Percentiles rank a stretch among this genome's conserved stretches.
Evolutionary conservation across 2,888 invertebrate genomes (phyloP).

Genomic region (Alloplasta piceator): DNA sequence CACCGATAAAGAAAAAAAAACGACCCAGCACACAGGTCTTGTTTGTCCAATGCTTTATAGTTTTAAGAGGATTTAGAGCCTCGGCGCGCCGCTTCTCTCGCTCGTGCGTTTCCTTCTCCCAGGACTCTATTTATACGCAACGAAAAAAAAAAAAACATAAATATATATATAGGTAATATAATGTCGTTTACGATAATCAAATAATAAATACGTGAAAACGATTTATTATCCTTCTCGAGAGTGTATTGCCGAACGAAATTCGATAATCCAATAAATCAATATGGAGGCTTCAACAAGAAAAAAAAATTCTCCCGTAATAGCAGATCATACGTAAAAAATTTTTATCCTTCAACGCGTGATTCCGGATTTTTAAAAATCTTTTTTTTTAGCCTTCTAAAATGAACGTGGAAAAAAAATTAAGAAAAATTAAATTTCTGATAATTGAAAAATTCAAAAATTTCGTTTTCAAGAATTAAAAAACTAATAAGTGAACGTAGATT

Average conservation of each 20-base stretch:
- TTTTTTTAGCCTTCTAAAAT: no score
- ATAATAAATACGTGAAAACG: slow-evolving; percentile 51
- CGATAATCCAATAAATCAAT: slow-evolving; percentile 60
- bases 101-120: slow-evolving; percentile 7
- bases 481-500: no score
- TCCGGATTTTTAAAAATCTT: background rate
- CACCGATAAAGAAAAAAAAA: slow-evolving; percentile 58
- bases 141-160: slow-evolving; percentile 16
- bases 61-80: slow-evolving; percentile 63
- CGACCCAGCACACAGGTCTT: slow-evolving; percentile 58
- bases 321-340: background rate
- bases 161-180: slow-evolving; percentile 12
- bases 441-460: no score
- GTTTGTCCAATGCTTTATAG: slow-evolving; percentile 65
- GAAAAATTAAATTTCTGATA: no score
- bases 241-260: slow-evolving; percentile 25
- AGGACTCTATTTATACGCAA: slow-evolving; percentile 39
- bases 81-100: slow-evolving; percentile 13
- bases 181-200: slow-evolving; percentile 52
- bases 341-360: background rate
- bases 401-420: background rate
- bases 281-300: slow-evolving; percentile 11
- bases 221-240: slow-evolving; percentile 36
- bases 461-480: no score
- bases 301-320: slow-evolving; percentile 14